phyloP scores from a whole-genome alignment of 2,888 invertebrate species.

The Gerosis bhagava region DNA sequence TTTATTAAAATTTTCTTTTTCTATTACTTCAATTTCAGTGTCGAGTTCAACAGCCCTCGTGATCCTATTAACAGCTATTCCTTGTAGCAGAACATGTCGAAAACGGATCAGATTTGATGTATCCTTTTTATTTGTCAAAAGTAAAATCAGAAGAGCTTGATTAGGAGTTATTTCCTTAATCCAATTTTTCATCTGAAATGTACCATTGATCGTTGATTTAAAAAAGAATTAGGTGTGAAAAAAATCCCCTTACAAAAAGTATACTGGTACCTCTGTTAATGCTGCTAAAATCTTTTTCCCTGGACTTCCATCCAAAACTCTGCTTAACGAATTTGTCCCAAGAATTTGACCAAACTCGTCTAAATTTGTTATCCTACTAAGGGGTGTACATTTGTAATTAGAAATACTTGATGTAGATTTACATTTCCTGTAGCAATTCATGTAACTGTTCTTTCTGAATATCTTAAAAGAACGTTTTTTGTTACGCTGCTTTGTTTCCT shows the following conservation, averaged over 20 bases:
- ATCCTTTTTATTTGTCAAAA: slow-evolving; percentile 66
- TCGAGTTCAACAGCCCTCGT: slow-evolving; percentile 62
- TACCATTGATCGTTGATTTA: too few relatives aligned
- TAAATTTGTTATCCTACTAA: slow-evolving; percentile 55
- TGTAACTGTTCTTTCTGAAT: slow-evolving; percentile 40
- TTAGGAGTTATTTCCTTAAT: slow-evolving; percentile 55
- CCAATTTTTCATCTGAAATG: slow-evolving; percentile 64
- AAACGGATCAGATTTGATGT: slow-evolving; percentile 57
- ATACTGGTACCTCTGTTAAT: slow-evolving; percentile 59
- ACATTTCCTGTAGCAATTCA: slow-evolving; percentile 56
- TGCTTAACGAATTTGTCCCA: slow-evolving; percentile 52
- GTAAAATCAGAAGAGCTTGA: slow-evolving; percentile 61
- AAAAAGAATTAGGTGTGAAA: too few relatives aligned
- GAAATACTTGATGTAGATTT: slow-evolving; percentile 54
- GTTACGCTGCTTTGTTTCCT: too few relatives aligned
- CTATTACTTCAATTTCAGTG: slow-evolving; percentile 73
- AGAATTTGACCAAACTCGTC: slow-evolving; percentile 64
- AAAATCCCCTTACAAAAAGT: too few relatives aligned
- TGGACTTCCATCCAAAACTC: slow-evolving; percentile 50
- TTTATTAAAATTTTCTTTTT: slow-evolving; percentile 57
- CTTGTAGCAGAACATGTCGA: slow-evolving; percentile 59
- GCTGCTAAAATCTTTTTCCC: slow-evolving; percentile 53
- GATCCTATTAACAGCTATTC: slow-evolving; percentile 68
- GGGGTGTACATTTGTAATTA: slow-evolving; percentile 39
- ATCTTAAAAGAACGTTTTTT: slow-evolving; percentile 27